These are phyloP conservation scores for Chymomyza procnemis DNA, from an alignment of 2,888 invertebrate genomes.

Conservation along the genomic window DNA sequence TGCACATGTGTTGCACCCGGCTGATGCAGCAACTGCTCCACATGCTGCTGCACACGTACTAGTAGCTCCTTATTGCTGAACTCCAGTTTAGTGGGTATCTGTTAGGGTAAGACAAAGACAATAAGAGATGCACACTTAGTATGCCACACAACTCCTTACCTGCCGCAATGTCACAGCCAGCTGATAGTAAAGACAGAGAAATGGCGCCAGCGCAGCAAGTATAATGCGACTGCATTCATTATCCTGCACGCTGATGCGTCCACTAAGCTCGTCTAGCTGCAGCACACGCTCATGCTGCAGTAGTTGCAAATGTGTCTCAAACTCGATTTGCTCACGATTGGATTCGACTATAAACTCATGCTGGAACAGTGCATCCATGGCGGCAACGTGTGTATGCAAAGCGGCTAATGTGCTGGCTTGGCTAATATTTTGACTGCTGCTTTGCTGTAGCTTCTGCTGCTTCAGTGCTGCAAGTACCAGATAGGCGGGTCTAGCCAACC, in stretches of 20 bases:
- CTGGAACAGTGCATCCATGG: conserved; percentile 80
- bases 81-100: conserved; percentile 61
- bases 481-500: conserved; percentile 83
- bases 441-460: conserved; percentile 53
- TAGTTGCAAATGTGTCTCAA: conserved; percentile 77
- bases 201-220: conserved; percentile 82
- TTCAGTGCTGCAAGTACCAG: conserved; percentile 79
- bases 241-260: conserved; percentile 57
- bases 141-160: conserved; percentile 78
- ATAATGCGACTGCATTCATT: conserved; percentile 79
- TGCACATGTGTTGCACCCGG: conserved; percentile 78
- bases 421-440: conserved; percentile 1
- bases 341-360: conserved; percentile 84
- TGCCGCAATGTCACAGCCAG: conserved; percentile 79
- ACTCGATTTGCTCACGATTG: conserved; percentile 80
- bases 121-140: not conserved
- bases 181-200: conserved; percentile 82
- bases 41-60: conserved; percentile 81
- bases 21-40: conserved; percentile 80
- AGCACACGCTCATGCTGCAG: conserved; percentile 55
- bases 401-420: conserved; percentile 35
- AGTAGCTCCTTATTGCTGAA: conserved; percentile 80
- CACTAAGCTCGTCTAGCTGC: conserved; percentile 74
- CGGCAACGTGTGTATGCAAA: conserved; percentile 53
- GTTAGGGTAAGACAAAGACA: too few species aligned